Percentiles rank a stretch among this genome's conserved stretches.
Evolutionary conservation across 2,113 vertebrate species (phyloP).

Genomic region (Anguilla rostrata): DNA sequence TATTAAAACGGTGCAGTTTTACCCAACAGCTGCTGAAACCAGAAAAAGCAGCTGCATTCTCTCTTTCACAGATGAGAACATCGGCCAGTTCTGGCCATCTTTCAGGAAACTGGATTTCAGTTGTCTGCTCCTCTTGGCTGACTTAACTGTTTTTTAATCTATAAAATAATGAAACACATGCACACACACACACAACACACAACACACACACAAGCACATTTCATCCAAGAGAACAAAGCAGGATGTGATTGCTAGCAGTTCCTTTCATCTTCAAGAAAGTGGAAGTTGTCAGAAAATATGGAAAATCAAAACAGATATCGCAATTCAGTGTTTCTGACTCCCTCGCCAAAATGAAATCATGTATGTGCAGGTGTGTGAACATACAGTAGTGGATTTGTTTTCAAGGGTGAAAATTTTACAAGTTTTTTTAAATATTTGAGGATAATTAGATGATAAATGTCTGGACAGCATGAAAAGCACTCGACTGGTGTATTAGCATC

Average conservation of each 20-base stretch:
- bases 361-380: neutral
- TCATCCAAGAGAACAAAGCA: slow-evolving; percentile 12
- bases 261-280: neutral
- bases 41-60: slow-evolving; percentile 27
- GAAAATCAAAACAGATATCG: neutral
- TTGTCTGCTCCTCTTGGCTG: neutral
- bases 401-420: neutral
- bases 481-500: too few species aligned
- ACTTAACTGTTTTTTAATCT: slow-evolving; percentile 13
- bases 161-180: neutral
- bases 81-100: neutral
- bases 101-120: slow-evolving; percentile 2
- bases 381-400: neutral
- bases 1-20: slow-evolving; percentile 49
- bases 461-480: too few species aligned
- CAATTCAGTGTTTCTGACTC: neutral
- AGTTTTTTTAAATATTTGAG: too few species aligned
- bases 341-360: neutral
- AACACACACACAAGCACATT: neutral
- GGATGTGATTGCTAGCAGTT: neutral
- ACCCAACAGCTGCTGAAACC: slow-evolving; percentile 57
- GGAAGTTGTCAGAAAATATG: slow-evolving; percentile 16
- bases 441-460: too few species aligned
- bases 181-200: neutral
- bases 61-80: neutral